Evolutionary conservation across 1,140 invertebrate species (phyloP), one percentile per base, ranked within the genome.

Genomic region (Eupeodes corollae): DNA sequence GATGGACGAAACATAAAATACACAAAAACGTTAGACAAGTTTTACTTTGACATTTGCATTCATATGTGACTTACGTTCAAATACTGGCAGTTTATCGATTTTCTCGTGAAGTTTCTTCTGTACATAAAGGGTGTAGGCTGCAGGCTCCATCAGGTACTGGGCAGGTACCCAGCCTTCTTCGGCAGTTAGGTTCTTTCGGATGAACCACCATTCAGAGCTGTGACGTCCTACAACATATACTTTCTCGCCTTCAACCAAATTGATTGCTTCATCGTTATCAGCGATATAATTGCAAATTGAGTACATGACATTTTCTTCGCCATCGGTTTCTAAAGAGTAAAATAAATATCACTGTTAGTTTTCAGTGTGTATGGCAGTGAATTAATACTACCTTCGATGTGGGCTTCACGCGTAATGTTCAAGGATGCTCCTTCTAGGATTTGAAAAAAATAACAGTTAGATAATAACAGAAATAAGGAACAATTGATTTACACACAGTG

Each of bases 111-210:
- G 68, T 70, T 89, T 92, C 61, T 84, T 85, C 59, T 91, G 84
- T 3, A 93, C 75, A 57, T 90, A 91, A 10, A 82, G 64, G 1
- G 80, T 83, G 57, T 93, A 93, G 52, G 83, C 83, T 3, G 72
- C 69, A 66, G 88, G 84, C 60, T 88, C 83, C 72, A 90, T 80
- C 0, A 95, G 70, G 58, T 90, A 86, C 63, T 88, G 81, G 3
- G 88, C 83, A n/a, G 90, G 90, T 19, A 92, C 89, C 82, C 87
- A 92, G 44, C 91, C 91, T 59, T 84, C 88, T 70, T 93, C 88
- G 64, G 91, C 84, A 1, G 89, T 91, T 14, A 92, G 70, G 68
- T 86, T 80, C 70, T 94, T 95, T 53, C 79, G 81, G 0, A 94
- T 88, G 61, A 89, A 90, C 90, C 90, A 94, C 88, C 88, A 92